These are phyloP conservation scores for Encarsia formosa DNA, from an alignment of 2,888 invertebrate species.

Conservation along the genomic window DNA sequence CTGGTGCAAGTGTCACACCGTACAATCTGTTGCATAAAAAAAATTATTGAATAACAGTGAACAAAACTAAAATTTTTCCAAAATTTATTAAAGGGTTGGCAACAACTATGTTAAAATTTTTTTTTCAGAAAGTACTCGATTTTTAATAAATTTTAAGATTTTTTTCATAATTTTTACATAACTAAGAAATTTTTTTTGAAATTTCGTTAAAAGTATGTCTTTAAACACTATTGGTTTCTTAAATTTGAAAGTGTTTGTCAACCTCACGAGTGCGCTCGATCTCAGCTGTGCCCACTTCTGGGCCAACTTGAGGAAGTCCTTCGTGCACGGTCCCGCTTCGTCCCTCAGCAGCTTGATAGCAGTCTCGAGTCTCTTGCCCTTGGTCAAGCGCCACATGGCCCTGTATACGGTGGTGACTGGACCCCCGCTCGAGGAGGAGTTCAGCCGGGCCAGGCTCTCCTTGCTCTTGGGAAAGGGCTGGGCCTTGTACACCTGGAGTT, in stretches of 20 bases:
- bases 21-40: conserved; percentile 55
- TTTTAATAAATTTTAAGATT: too few relatives aligned
- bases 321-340: conserved; percentile 53
- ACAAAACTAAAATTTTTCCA: not conserved
- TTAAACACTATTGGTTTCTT: too few relatives aligned
- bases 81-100: not conserved
- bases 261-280: conserved; percentile 69
- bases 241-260: too few relatives aligned
- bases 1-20: conserved; percentile 72
- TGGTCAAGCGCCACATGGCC: conserved; percentile 73
- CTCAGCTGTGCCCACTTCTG: conserved; percentile 76
- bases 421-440: conserved; percentile 20
- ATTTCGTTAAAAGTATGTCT: too few relatives aligned
- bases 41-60: not conserved
- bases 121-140: too few relatives aligned
- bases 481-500: conserved; percentile 68
- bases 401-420: conserved; percentile 54
- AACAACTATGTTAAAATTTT: not conserved
- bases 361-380: conserved; percentile 72
- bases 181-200: too few relatives aligned
- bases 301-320: conserved; percentile 75
- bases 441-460: conserved; percentile 26
- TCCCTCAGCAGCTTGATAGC: conserved; percentile 75
- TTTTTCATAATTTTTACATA: too few relatives aligned
- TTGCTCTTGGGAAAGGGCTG: conserved; percentile 42